A percentile compares a stretch with the other conserved stretches of the same genome.
phyloP scores from a whole-genome alignment of 1,140 invertebrate genomes.

The Hycleus cichorii region DNA sequence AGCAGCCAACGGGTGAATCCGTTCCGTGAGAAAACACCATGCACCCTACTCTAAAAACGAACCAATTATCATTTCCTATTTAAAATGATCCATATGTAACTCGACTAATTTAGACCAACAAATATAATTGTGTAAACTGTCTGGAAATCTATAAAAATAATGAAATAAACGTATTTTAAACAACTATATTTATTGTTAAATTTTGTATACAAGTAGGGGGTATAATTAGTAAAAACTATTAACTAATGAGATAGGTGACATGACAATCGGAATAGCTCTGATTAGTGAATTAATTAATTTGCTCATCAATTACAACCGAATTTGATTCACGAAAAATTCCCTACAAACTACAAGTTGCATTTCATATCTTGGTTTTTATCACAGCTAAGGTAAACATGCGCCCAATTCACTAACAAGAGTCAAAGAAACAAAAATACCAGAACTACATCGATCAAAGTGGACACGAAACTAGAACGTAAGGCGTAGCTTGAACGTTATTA shows the following conservation, averaged over 20 bases:
- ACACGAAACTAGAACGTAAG: too few relatives aligned
- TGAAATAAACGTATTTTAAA: background rate
- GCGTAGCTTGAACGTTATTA: too few relatives aligned
- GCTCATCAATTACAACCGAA: background rate
- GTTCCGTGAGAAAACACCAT: slow-evolving; percentile 93
- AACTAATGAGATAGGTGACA: background rate
- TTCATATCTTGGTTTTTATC: slow-evolving; percentile 11
- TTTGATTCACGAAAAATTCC: background rate
- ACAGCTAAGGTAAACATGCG: slow-evolving; percentile 17
- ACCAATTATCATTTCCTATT: background rate
- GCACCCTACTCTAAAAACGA: slow-evolving; percentile 63
- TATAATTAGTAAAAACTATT: slow-evolving; percentile 11
- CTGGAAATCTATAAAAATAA: background rate
- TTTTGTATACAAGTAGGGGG: slow-evolving; percentile 12
- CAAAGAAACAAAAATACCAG: background rate
- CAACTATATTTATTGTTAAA: slow-evolving; percentile 19
- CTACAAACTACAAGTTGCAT: background rate
- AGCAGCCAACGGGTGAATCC: slow-evolving; percentile 95
- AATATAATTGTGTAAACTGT: background rate
- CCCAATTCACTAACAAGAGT: slow-evolving; percentile 14
- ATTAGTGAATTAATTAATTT: slow-evolving; percentile 7
- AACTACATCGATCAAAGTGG: too few relatives aligned
- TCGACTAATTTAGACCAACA: background rate
- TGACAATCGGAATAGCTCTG: background rate
- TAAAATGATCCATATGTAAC: background rate